phyloP scores from a whole-genome alignment of 2,113 vertebrate species.

The Chelonoidis abingdonii region DNA sequence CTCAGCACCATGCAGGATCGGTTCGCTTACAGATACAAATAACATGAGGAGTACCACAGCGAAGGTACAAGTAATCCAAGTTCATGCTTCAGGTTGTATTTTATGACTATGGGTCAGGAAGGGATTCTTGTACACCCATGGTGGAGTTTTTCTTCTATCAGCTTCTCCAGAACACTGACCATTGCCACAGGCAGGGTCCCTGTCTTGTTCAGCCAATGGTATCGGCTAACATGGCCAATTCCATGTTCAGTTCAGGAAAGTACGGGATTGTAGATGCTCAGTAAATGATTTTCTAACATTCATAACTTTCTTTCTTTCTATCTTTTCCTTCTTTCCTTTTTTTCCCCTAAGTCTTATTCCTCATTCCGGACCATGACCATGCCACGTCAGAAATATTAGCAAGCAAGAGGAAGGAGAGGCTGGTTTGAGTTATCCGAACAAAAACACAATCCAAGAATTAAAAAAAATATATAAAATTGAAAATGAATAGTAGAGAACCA shows the following conservation, averaged over 20 bases:
- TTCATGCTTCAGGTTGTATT: no score
- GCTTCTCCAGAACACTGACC: background rate
- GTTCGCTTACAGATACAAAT: no score
- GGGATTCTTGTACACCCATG: no score
- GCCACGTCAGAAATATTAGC: background rate
- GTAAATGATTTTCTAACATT: background rate
- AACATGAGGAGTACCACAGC: no score
- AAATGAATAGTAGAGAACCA: background rate
- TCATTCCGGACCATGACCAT: background rate
- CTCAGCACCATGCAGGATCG: no score
- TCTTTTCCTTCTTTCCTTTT: no score
- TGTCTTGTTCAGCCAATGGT: background rate
- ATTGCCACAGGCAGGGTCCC: background rate
- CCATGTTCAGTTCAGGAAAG: background rate
- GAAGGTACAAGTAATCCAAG: no score
- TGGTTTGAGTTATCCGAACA: background rate
- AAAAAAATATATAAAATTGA: background rate
- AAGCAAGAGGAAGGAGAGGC: background rate
- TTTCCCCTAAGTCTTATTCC: no score
- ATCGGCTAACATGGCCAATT: background rate
- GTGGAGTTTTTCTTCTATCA: background rate
- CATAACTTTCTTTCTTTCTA: background rate
- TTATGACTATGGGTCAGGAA: no score
- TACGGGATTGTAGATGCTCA: background rate
- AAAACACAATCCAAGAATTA: background rate